Evolutionary conservation across 1,140 invertebrate species (phyloP).

Genomic region (Nylanderia fulva): DNA sequence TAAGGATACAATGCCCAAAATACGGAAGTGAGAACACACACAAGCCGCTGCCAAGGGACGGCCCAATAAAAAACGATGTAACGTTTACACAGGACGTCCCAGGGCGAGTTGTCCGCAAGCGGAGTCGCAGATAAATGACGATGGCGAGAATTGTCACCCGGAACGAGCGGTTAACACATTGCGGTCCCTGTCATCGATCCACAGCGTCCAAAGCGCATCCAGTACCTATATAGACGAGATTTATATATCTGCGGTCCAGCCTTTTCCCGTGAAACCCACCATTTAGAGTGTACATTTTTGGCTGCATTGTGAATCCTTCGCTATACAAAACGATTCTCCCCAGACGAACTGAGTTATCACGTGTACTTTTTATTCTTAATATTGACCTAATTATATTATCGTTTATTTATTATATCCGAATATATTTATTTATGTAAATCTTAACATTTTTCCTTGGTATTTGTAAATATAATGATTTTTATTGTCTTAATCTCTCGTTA

Average conservation of each 20-base stretch:
- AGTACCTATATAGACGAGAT: conserved; percentile 52
- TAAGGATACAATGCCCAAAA: not conserved
- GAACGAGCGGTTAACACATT: conserved; percentile 77
- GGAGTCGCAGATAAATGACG: conserved; percentile 68
- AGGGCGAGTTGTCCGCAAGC: conserved; percentile 70
- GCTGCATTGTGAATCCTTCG: conserved; percentile 4
- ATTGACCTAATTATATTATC: not conserved
- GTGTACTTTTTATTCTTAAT: not conserved
- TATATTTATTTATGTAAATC: not conserved
- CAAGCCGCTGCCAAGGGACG: not conserved
- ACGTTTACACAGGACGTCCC: conserved; percentile 62
- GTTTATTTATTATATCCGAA: not conserved
- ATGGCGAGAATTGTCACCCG: conserved; percentile 69
- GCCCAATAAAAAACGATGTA: not conserved
- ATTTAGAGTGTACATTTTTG: not conserved
- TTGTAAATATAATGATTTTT: not conserved
- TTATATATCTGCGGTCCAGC: conserved; percentile 70
- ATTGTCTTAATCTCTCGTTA: not conserved
- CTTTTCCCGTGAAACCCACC: conserved; percentile 42
- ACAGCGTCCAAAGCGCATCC: conserved; percentile 61
- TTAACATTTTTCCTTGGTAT: not conserved
- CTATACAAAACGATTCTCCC: conserved; percentile 19
- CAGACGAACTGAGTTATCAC: conserved; percentile 8
- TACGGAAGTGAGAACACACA: not conserved
- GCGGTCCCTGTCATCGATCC: conserved; percentile 76